Evolutionary conservation across 2,113 vertebrate species (phyloP), one percentile per base, ranked within the genome.

Genomic region (Sinocyclocheilus anshuiensis): DNA sequence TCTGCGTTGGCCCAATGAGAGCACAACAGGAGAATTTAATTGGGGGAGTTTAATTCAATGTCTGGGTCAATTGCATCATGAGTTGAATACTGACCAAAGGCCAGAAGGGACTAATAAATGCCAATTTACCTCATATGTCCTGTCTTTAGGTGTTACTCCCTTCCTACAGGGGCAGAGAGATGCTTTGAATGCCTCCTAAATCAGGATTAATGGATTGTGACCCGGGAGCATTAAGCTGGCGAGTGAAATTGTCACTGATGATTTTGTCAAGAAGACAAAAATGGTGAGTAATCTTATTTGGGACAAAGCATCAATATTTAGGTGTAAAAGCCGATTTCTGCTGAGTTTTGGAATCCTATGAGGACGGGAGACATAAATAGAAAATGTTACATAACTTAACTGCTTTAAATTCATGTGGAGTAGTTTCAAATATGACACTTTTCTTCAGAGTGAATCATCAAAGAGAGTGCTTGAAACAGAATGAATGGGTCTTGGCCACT

Each of bases 381-480:
- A 84, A 15, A 50, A 72, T 55, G 48, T 88, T 83, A 86, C 89
- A 85, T 61, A 89, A 91, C 81, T 42, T 72, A 87, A 84, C 75
- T 26, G 83, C 85, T 86, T 89, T 86, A 92, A 92, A 88, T 90
- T 89, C 88, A 86, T 89, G 89, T 90, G 86, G 45, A 77, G 87
- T 86, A 76, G 81, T 91, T 90, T 89, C 50, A 84, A 61, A 86
- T 22, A 71, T 93, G 92, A 89, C 88, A 84, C 79, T 91, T 91
- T 91, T 72, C 88, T 91, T 90, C 90, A 90, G 91, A 89, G 87
- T 80, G 59, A 88, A 83, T 80, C 33, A 76, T 90, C 91, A 91
- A 92, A 89, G 76, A 67, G 81, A 67, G 55, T 75, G 36, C 74
- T 82, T 82, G 15, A 86, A 72, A 71, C 29, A 85, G 81, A 86